Evolutionary conservation across 2,888 invertebrate genomes (phyloP), one percentile per base, ranked within the genome.

Genomic region (Platycheirus rosarum): DNA sequence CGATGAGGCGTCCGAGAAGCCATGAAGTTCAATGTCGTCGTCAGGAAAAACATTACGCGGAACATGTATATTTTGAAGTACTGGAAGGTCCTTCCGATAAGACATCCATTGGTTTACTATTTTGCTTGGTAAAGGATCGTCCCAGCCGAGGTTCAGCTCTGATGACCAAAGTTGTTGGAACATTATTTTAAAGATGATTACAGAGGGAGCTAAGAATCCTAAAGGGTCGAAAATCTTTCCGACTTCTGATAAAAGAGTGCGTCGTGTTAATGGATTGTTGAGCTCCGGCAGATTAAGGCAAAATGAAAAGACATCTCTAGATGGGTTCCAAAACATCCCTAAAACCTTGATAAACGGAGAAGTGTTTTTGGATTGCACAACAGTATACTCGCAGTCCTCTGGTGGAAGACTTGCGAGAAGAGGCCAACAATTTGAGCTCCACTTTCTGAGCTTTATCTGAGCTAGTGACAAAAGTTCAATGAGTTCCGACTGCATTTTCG

Each of bases 121-220:
- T n/a, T n/a, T n/a, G n/a, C n/a, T n/a, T n/a, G n/a, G n/a, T n/a
- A n/a, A n/a, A n/a, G n/a, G n/a, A n/a, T n/a, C n/a, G n/a, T 44
- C 44, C 14, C 44, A 44, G 13, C 44, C 44, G 7, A 44, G 44
- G 2, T 44, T 44, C 44, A 44, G 13, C 16, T 44, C 44, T 44
- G 44, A 44, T 13, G 44, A 84, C 37, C 11, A 55, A 7, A 35
- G 14, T 1, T 55, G 23, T 55, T 55, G 23, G 18, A 51, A 51
- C 11, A 51, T 9, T 11, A 51, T 23, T 51, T 51, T 51, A 23
- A 51, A 29, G 8, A 51, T 9, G n/a, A 51, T 29, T 2, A 51
- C 32, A 16, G 51, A 51, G 6, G 26, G 51, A 20, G 51, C 51
- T 13, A 51, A n/a, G n/a, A n/a, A n/a, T n/a, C n/a, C n/a, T n/a